Conservation (phyloP, 2,113 vertebrate species). For the Oplegnathus fasciatus region DNA sequence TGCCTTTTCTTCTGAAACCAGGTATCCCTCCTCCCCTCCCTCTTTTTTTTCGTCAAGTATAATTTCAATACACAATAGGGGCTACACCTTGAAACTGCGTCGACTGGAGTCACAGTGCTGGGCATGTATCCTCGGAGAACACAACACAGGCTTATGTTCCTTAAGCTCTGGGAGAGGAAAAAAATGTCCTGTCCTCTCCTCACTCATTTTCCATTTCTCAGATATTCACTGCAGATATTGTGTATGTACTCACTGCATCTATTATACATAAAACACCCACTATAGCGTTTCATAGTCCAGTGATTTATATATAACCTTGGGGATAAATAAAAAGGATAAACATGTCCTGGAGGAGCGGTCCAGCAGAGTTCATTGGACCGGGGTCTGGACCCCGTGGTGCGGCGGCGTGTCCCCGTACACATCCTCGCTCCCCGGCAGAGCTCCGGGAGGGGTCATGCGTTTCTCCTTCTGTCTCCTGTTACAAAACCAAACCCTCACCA, state of each 20-base stretch:
- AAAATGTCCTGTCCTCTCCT: conserved; percentile 70
- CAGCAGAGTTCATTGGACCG: conserved; percentile 92
- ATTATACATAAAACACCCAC: conserved; percentile 91
- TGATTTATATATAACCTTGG: conserved; percentile 87
- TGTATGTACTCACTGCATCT: conserved; percentile 85
- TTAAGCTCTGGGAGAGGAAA: conserved; percentile 67
- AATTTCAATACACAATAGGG: conserved; percentile 85
- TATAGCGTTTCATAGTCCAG: conserved; percentile 91
- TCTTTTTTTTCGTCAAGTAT: conserved; percentile 68
- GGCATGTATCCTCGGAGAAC: conserved; percentile 86
- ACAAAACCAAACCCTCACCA: conserved; percentile 99
- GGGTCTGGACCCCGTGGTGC: conserved; percentile 97
- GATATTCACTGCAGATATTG: conserved; percentile 81
- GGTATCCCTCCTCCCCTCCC: conserved; percentile 41
- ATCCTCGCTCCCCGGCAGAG: conserved; percentile 96
- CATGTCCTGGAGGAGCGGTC: conserved; percentile 78
- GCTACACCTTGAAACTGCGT: conserved; percentile 90
- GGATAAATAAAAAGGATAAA: conserved; percentile 82
- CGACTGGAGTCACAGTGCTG: conserved; percentile 90
- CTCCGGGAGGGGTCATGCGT: conserved; percentile 98
- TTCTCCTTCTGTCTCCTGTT: conserved; percentile 99
- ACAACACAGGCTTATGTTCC: conserved; percentile 77
- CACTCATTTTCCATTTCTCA: conserved; percentile 76
- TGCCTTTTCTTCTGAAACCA: conserved; percentile 60
- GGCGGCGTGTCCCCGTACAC: conserved; percentile 99